Evolutionary conservation across 2,113 vertebrate genomes (phyloP).

Genomic region (Pseudorhombus dupliciocellatus): DNA sequence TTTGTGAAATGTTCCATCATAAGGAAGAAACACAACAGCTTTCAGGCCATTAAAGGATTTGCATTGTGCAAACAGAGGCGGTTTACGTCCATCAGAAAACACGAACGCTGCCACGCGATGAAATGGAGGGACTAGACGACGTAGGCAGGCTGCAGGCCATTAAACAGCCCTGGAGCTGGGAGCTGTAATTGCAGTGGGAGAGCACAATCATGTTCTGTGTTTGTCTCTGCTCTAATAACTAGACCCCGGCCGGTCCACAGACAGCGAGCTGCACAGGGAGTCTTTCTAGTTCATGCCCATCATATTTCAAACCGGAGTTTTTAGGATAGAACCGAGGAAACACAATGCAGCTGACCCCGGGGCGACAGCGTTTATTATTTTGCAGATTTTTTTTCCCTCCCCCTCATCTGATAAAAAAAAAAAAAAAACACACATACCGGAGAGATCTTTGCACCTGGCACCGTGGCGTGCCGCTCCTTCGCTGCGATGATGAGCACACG

Average conservation of each 20-base stretch:
- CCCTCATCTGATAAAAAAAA: conserved; percentile 27
- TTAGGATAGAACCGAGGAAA: conserved; percentile 31
- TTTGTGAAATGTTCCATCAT: conserved; percentile 49
- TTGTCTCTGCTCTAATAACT: conserved; percentile 63
- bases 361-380: conserved; percentile 16
- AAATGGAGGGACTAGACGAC: conserved; percentile 56
- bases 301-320: conserved; percentile 52
- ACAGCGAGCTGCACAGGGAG: conserved; percentile 28
- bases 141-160: conserved; percentile 50
- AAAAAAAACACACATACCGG: too few relatives aligned
- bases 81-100: conserved; percentile 52
- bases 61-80: conserved; percentile 29
- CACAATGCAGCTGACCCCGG: conserved; percentile 13
- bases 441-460: conserved; percentile 36
- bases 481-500: neutral
- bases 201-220: conserved; percentile 57
- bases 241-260: conserved; percentile 31
- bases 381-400: conserved; percentile 6
- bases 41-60: conserved; percentile 44
- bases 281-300: conserved; percentile 47
- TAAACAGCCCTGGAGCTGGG: conserved; percentile 39
- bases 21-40: conserved; percentile 48
- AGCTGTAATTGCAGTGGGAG: conserved; percentile 61
- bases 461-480: neutral
- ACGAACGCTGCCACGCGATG: conserved; percentile 33